Conservation (phyloP, 2,888 invertebrate species). For the Brassicogethes aeneus region DNA sequence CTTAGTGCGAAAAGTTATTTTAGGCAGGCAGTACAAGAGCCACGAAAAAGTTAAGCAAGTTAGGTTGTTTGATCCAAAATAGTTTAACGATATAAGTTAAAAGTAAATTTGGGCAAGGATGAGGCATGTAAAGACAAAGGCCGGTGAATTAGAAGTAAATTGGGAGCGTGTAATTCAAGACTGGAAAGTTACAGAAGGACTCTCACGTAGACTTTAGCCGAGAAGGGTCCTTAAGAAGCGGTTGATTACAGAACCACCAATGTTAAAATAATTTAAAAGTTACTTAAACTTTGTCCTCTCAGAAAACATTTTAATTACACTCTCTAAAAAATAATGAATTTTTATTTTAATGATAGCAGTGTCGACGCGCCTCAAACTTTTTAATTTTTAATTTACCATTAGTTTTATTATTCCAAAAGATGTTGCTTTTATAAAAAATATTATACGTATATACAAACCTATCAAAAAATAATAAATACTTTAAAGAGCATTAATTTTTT, state of each 20-base stretch:
- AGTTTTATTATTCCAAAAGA: too few species aligned
- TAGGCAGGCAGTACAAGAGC: too few species aligned
- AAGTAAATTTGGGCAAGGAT: slow-evolving; percentile 1
- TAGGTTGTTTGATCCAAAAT: too few species aligned
- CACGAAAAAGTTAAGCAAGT: too few species aligned
- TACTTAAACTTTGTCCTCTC: background rate
- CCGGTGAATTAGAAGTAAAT: slow-evolving; percentile 10
- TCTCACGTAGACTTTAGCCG: slow-evolving; percentile 7
- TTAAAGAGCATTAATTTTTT: too few species aligned
- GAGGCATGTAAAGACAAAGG: slow-evolving; percentile 7
- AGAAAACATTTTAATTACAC: slow-evolving; percentile 2
- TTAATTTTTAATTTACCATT: too few species aligned
- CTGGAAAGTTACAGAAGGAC: slow-evolving; percentile 6
- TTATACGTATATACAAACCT: too few species aligned
- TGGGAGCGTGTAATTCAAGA: slow-evolving; percentile 10
- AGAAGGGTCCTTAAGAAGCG: slow-evolving; percentile 4
- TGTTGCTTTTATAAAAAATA: too few species aligned
- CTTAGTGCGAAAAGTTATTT: too few species aligned
- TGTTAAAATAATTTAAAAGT: slow-evolving; percentile 1
- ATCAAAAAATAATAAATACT: too few species aligned
- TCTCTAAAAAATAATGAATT: background rate
- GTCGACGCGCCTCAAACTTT: too few species aligned
- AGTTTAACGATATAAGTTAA: background rate
- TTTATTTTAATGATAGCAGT: background rate
- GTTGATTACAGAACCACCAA: slow-evolving; percentile 1